Evolutionary conservation across 1,140 invertebrate genomes (phyloP), one percentile per base, ranked within the genome.

Genomic region (Ooceraea biroi): DNA sequence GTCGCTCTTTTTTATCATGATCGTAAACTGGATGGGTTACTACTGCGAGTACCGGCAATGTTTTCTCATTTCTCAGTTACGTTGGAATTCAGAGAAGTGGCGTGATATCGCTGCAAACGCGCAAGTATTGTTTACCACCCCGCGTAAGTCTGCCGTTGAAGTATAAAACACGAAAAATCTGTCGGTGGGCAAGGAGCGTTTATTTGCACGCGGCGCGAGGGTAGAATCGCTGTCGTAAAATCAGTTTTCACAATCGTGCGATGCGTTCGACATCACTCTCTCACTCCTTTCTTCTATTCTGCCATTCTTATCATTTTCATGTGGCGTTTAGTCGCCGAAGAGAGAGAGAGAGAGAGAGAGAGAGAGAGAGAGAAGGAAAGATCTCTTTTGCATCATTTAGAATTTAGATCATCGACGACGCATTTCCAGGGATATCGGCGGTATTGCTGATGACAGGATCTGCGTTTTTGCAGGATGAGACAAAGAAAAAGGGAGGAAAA

Each of bases 381-480:
- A 55, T 78, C n/a, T 78, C 48, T 25, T 57, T 46, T 11, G 36
- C 22, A 7, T 69, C 50, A 69, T 69, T 78, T 69, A 57, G 65
- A 80, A 69, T 69, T 78, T 69, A 57, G 65, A 80, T 71, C 71
- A 58, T 87, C 69, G 80, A 83, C 69, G 69, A 86, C 61, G 52
- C 80, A 86, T 86, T 87, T 60, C 58, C 12, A 60, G 66, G 52
- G 44, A 83, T 58, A 74, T 80, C 52, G 27, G 30, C 48, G 60
- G 17, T 36, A 48, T 19, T 27, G 68, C 57, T 30, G 60, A 83
- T 77, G 82, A 77, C 46, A 22, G 36, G 7, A 25, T 11, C 22
- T 10, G 1, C 14, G n/a, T 65, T 76, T 76, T 83, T 44, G 25
- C 68, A 46, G 36, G 36, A 3, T 36, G 36, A 36, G 36, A 7